A percentile compares a stretch with the other conserved stretches of the same genome.
phyloP scores from a whole-genome alignment of 2,113 vertebrate genomes.

The Geococcyx californianus region DNA sequence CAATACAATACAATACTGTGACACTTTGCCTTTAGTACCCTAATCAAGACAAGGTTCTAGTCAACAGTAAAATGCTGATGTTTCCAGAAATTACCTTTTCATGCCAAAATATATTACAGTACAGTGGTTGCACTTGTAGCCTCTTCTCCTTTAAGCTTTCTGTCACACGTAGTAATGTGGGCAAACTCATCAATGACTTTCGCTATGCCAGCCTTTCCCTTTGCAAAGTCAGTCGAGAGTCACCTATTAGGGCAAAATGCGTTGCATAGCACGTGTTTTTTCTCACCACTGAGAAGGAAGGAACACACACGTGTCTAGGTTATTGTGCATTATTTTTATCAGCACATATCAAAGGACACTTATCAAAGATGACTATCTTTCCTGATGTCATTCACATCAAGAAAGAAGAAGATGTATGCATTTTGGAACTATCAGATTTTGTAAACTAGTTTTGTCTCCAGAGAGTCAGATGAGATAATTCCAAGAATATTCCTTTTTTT shows the following conservation, averaged over 20 bases:
- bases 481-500: conserved; percentile 13
- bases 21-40: not conserved
- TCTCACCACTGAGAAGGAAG: not conserved
- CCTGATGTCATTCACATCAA: not conserved
- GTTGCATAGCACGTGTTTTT: not conserved
- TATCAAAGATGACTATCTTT: not conserved
- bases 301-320: not conserved
- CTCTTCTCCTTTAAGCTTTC: not conserved
- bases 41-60: not conserved
- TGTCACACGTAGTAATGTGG: not conserved
- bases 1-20: no score
- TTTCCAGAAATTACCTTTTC: not conserved
- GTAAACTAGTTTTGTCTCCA: conserved; percentile 21
- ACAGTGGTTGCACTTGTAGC: not conserved
- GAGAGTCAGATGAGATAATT: conserved; percentile 14
- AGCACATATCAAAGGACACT: not conserved
- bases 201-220: not conserved
- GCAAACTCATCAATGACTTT: not conserved
- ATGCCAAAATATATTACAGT: not conserved
- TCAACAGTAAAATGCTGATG: not conserved
- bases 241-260: not conserved
- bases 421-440: conserved; percentile 24
- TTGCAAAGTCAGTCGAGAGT: not conserved
- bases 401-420: not conserved
- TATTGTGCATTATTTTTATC: conserved; percentile 8